These are phyloP conservation scores for Stylophora pistillata DNA, from an alignment of 64 coral and sea anemone species.

Conservation along the genomic window DNA sequence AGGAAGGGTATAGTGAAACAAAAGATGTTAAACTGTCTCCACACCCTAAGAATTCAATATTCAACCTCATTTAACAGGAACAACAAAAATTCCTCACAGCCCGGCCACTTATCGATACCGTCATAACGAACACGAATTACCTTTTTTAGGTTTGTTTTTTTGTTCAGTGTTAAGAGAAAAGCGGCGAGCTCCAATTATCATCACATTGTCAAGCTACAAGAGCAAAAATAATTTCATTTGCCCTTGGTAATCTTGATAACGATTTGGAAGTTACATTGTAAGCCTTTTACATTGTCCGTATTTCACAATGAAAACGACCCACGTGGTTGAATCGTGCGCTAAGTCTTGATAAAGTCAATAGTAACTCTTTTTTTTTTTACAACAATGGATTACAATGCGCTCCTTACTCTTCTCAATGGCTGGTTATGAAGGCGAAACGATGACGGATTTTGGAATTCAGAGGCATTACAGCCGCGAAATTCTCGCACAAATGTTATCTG, in stretches of 20 bases:
- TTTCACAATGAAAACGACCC: constrained; percentile 8
- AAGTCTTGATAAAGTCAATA: neutral
- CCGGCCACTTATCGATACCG: neutral
- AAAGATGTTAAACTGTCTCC: neutral
- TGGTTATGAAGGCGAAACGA: neutral
- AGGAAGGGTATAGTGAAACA: neutral
- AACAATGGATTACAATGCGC: neutral
- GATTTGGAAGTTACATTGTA: constrained; percentile 14
- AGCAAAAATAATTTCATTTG: neutral
- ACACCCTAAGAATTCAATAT: constrained; percentile 1
- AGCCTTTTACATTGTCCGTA: constrained; percentile 2
- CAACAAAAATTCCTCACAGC: neutral
- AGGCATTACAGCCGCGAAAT: neutral
- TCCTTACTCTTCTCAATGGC: neutral
- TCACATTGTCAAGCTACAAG: neutral
- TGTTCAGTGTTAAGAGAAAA: neutral
- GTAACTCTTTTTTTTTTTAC: neutral
- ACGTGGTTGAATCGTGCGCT: constrained; percentile 3
- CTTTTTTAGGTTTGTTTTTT: neutral
- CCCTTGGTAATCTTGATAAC: neutral
- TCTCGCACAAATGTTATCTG: too few relatives aligned
- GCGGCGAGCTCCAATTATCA: neutral
- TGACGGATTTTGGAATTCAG: neutral
- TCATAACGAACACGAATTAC: neutral
- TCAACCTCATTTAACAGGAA: neutral